These are phyloP conservation scores for Trilocha varians DNA, from an alignment of 2,888 invertebrate genomes.

Conservation along the genomic window DNA sequence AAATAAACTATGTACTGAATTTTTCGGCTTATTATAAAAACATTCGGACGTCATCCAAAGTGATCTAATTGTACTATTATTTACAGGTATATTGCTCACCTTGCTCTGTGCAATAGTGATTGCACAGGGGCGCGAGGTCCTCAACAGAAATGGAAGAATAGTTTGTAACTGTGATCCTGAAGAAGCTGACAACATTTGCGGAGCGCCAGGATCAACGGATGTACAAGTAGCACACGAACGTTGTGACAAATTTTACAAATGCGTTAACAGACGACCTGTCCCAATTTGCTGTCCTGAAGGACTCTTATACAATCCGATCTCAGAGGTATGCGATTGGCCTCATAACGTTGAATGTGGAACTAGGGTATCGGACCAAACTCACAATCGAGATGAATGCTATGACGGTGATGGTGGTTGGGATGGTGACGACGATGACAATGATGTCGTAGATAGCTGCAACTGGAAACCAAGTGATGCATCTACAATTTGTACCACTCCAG, in stretches of 20 bases:
- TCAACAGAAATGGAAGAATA: slow-evolving; percentile 20
- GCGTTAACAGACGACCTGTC: slow-evolving; percentile 22
- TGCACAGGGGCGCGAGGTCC: slow-evolving; percentile 22
- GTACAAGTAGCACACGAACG: slow-evolving; percentile 23
- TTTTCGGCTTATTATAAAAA: neutral
- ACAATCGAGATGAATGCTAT: slow-evolving; percentile 7
- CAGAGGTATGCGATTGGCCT: slow-evolving; percentile 27
- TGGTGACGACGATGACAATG: slow-evolving; percentile 7
- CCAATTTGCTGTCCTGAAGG: slow-evolving; percentile 15
- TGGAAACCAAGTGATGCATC: slow-evolving; percentile 25
- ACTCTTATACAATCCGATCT: slow-evolving; percentile 21
- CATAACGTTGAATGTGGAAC: slow-evolving; percentile 25
- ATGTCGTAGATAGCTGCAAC: slow-evolving; percentile 14
- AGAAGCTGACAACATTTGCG: slow-evolving; percentile 24
- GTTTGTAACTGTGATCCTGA: slow-evolving; percentile 23
- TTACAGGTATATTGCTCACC: slow-evolving; percentile 35
- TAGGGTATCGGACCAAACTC: slow-evolving; percentile 12
- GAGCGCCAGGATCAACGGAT: slow-evolving; percentile 20
- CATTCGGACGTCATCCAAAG: neutral
- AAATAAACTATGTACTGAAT: too few species aligned
- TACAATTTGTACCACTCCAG: slow-evolving; percentile 1
- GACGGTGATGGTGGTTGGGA: slow-evolving; percentile 6
- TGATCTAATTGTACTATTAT: slow-evolving; percentile 1
- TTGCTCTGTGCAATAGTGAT: slow-evolving; percentile 39
- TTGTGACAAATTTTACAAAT: slow-evolving; percentile 29